Percentiles rank a stretch among this genome's conserved stretches.
Evolutionary conservation across 37 sponge, comb jelly and placozoan genomes (phyloP).

Genomic region (Crambe crambe): DNA sequence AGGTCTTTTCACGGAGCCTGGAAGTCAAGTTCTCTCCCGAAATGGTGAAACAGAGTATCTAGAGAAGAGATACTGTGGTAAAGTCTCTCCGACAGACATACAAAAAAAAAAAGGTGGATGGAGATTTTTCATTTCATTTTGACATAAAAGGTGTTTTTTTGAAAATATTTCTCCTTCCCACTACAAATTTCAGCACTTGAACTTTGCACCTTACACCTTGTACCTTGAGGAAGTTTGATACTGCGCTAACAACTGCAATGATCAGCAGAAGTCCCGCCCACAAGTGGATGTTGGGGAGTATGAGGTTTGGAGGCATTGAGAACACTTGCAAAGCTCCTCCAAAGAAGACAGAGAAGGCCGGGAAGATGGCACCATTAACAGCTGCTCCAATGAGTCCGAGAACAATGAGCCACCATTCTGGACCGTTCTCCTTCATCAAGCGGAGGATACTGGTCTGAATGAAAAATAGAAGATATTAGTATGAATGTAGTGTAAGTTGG

Average conservation of each 20-base stretch:
- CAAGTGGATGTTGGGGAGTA: constrained; percentile 9
- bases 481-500: too few species aligned
- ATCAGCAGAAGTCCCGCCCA: constrained; percentile 54
- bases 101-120: too few species aligned
- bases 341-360: constrained; percentile 77
- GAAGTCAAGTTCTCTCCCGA: constrained; percentile 78
- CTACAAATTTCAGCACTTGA: too few species aligned
- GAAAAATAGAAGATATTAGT: too few species aligned
- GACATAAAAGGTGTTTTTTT: too few species aligned
- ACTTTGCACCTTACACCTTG: too few species aligned
- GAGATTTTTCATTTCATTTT: too few species aligned
- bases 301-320: background rate
- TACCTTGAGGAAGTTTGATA: too few species aligned
- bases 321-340: constrained; percentile 61
- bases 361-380: constrained; percentile 56
- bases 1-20: constrained; percentile 46
- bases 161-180: too few species aligned
- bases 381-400: constrained; percentile 65
- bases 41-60: constrained; percentile 65
- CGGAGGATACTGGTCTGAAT: background rate
- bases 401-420: constrained; percentile 67
- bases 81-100: too few species aligned
- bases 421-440: constrained; percentile 34
- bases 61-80: too few species aligned
- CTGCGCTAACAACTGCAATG: constrained; percentile 25